Percentiles rank a stretch among this genome's conserved stretches.
These are phyloP conservation scores for Threskiornis aethiopicus DNA, from an alignment of 2,797 vertebrate genomes.

Conservation along the genomic window DNA sequence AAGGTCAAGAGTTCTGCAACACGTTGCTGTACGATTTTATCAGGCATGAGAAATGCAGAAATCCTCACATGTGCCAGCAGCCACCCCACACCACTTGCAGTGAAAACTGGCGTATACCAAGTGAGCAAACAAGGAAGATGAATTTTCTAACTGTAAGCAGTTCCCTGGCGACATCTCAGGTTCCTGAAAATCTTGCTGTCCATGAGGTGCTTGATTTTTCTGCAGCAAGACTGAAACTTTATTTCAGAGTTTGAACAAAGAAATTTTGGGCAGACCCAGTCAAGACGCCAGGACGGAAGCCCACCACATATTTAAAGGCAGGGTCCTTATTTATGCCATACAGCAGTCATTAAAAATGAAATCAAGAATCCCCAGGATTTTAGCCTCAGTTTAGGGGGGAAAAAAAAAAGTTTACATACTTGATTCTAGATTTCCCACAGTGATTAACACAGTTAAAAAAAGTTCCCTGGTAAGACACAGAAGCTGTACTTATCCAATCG, in stretches of 20 bases:
- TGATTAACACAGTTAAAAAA: background rate
- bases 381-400: background rate
- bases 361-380: background rate
- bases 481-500: background rate
- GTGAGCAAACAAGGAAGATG: background rate
- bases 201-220: background rate
- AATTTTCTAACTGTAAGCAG: background rate
- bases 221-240: background rate
- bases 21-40: background rate
- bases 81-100: background rate
- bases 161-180: background rate
- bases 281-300: background rate
- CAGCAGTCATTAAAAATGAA: background rate
- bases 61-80: background rate
- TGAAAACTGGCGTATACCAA: background rate
- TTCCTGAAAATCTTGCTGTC: background rate
- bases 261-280: background rate
- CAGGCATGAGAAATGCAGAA: background rate
- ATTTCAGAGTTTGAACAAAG: background rate
- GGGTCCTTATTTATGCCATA: background rate
- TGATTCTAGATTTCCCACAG: constrained; percentile 54
- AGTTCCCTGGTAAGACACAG: background rate
- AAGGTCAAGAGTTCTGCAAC: background rate
- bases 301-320: background rate
- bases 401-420: background rate